Evolutionary conservation across 2,113 vertebrate genomes (phyloP), one percentile per base, ranked within the genome.

Genomic region (Stomatorhinus ivindoensis): DNA sequence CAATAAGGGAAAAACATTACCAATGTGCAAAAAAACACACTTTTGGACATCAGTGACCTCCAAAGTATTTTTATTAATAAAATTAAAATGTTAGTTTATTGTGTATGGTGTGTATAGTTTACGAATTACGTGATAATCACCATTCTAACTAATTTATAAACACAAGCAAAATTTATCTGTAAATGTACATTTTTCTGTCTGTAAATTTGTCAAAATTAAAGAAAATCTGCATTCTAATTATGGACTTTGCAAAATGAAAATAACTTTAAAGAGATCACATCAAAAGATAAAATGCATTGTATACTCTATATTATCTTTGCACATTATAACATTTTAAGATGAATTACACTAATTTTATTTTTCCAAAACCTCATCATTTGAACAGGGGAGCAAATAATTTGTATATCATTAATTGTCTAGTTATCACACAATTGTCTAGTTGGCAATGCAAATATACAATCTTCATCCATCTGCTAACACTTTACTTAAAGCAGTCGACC

Each of bases 291-390:
- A 80, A 42, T 31, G 10, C 73, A 39, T 80, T 80, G 21, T 82
- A 21, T 15, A 82, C 9, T 65, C 61, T 27, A 27, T 65, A 76
- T 76, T 39, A 83, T 24, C 42, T 47, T 83, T 83, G 80, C 42
- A 44, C 11, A 19, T 83, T 46, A 47, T 47, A 47, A 47, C 1
- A 39, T 42, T 80, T 80, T 80, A 80, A 39, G 35, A 21, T 39
- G 11, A 80, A 80, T 39, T 21, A 46, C 80, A 46, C 11, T 73
- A 44, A 83, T 83, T 47, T 47, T 83, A 47, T 47, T 24, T 24
- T 83, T 8, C 13, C 80, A 83, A 46, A 44, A 86, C 88, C 88
- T 24, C 39, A 58, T 92, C 90, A 88, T 89, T 91, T 73, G 87
- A 87, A 42, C 47, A 21, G 27, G 31, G 50, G 88, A 24, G 42